Evolutionary conservation across 2,113 vertebrate species (phyloP).

Genomic region (Catharus minimus): DNA sequence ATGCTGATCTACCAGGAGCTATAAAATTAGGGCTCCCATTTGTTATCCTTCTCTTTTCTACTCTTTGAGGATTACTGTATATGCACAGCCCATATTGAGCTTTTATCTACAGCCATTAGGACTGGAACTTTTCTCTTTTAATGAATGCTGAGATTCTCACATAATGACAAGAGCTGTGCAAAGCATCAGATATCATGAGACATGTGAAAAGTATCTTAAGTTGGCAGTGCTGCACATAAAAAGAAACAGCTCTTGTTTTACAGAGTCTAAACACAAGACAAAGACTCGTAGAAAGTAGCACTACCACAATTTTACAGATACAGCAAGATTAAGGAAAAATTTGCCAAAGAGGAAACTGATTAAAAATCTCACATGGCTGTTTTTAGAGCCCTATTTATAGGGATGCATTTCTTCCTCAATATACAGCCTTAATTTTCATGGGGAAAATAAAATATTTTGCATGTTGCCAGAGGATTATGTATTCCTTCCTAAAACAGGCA

Average conservation of each 20-base stretch:
- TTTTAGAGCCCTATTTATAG: background rate
- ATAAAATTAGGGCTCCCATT: background rate
- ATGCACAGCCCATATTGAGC: background rate
- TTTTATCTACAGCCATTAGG: slow-evolving; percentile 52
- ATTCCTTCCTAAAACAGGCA: slow-evolving; percentile 14
- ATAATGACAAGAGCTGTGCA: slow-evolving; percentile 28
- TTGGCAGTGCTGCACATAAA: slow-evolving; percentile 22
- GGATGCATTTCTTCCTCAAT: background rate
- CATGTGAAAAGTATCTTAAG: slow-evolving; percentile 39
- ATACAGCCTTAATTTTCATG: background rate
- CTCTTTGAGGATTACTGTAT: slow-evolving; percentile 37
- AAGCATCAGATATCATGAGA: slow-evolving; percentile 61
- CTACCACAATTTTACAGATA: slow-evolving; percentile 7
- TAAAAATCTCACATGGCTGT: background rate
- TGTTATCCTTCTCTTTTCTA: background rate
- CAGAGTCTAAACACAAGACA: slow-evolving; percentile 21
- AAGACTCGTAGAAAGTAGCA: background rate
- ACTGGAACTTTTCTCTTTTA: slow-evolving; percentile 19
- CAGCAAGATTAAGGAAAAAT: background rate
- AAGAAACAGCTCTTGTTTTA: slow-evolving; percentile 28
- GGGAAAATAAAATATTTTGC: background rate
- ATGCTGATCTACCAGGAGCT: background rate
- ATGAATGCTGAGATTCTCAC: slow-evolving; percentile 44
- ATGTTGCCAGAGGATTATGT: background rate
- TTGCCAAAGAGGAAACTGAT: background rate